Base-by-base conservation (phyloP, 2,888 invertebrate genomes). In the Dryococelus australis region DNA sequence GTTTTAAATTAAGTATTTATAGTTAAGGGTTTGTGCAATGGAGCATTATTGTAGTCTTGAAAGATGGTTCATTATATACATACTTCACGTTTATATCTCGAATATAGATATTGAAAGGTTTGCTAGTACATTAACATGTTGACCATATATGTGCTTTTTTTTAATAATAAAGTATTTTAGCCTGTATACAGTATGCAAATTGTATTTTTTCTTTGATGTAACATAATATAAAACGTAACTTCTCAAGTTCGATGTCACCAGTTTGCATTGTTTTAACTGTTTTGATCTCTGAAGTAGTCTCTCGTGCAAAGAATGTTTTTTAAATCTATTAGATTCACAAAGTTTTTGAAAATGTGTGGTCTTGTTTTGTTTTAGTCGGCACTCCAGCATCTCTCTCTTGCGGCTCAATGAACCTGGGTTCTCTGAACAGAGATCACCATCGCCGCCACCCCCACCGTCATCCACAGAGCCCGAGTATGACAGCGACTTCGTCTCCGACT, bases 391-490 rank as follows among this genome's bases (percentile, higher is more conserved):
- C 92, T 88, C 90, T 91, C 90, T 92, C 92, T 79, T 92, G 91
- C 91, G 92, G 92, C 86, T 92, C 92, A 89, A 91, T 92, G 94
- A 95, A 93, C 95, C 96, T 95, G 96, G 97, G 94, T 96, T 97
- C 97, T 96, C 96, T 96, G 97, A 97, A 96, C 97, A 97, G 95
- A 96, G 95, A 93, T 93, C 94, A 93, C 94, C 94, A 92, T 86
- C 87, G 85, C 87, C 87, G 85, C 84, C 88, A 88, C 86, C 87
- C 86, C 84, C 87, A 85, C 65, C 86, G 84, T 83, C 83, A 83
- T 35, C 83, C 83, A 83, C 83, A 83, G 83, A 83, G 83, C 83
- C 87, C 86, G 87, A 86, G 86, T 86, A 86, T 86, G 84, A 87
- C 87, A 81, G 87, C 87, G 85, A 87, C 86, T 51, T 86, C 86